Conservation (phyloP, 2,797 vertebrate genomes). For the Paratrypauchen microcephalus region DNA sequence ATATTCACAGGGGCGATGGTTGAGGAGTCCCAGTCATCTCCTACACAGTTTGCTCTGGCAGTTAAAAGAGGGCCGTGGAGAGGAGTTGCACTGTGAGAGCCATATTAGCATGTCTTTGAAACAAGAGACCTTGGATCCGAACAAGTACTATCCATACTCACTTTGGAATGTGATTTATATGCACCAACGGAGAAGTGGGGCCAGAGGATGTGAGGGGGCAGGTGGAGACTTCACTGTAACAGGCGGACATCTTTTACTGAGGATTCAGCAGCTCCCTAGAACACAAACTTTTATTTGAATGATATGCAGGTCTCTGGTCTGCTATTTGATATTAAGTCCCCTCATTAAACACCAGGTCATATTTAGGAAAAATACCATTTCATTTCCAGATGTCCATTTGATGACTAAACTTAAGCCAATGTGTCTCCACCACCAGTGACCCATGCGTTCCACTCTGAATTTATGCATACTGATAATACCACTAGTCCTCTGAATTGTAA, state of each 20-base stretch:
- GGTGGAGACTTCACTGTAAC: slow-evolving; percentile 60
- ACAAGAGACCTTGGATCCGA: slow-evolving; percentile 71
- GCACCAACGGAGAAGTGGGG: slow-evolving; percentile 67
- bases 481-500: slow-evolving; percentile 80
- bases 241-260: slow-evolving; percentile 35
- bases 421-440: slow-evolving; percentile 61
- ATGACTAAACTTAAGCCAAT: slow-evolving; percentile 59
- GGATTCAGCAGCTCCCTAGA: slow-evolving; percentile 42
- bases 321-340: slow-evolving; percentile 28
- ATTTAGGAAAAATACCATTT: slow-evolving; percentile 27
- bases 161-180: slow-evolving; percentile 77
- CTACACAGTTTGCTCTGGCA: slow-evolving; percentile 63
- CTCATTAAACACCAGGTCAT: slow-evolving; percentile 31
- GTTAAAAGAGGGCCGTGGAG: slow-evolving; percentile 63
- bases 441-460: slow-evolving; percentile 64
- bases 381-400: slow-evolving; percentile 52
- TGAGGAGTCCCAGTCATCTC: slow-evolving; percentile 71
- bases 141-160: slow-evolving; percentile 68
- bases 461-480: slow-evolving; percentile 76
- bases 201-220: slow-evolving; percentile 64
- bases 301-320: slow-evolving; percentile 26
- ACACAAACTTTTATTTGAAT: slow-evolving; percentile 25
- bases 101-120: slow-evolving; percentile 77
- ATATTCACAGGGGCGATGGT: slow-evolving; percentile 60
- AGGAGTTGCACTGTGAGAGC: slow-evolving; percentile 59